Percentiles rank a stretch among this genome's conserved stretches.
phyloP scores from a whole-genome alignment of 2,888 invertebrate species.

The Lasioglossum zephyrum region DNA sequence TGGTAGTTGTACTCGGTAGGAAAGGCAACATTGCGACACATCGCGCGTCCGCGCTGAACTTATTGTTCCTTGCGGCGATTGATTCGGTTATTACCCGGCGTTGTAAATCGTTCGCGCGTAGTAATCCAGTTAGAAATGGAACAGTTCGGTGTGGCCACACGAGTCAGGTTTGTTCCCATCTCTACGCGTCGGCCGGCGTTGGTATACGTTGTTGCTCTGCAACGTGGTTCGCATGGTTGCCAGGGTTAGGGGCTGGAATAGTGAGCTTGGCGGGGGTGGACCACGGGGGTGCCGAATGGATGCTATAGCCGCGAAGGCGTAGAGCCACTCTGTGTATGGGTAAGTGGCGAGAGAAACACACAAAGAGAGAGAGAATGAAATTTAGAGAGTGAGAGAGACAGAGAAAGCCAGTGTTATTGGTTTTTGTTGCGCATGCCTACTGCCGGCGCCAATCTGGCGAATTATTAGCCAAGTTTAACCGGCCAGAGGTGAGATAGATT shows the following conservation, averaged over 20 bases:
- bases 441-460: conserved; percentile 81
- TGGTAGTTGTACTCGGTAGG: neutral
- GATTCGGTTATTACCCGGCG: neutral
- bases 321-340: conserved; percentile 54
- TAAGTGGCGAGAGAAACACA: conserved; percentile 43
- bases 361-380: conserved; percentile 23
- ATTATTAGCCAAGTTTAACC: conserved; percentile 83
- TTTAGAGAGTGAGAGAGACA: neutral
- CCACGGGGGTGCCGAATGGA: conserved; percentile 55
- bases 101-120: neutral
- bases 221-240: conserved; percentile 67
- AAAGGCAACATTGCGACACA: neutral
- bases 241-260: conserved; percentile 36
- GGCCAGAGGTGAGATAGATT: conserved; percentile 73
- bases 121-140: conserved; percentile 12
- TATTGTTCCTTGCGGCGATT: neutral
- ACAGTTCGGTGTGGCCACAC: conserved; percentile 19
- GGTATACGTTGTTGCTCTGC: conserved; percentile 61
- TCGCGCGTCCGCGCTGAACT: neutral
- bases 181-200: conserved; percentile 40
- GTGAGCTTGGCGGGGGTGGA: conserved; percentile 54
- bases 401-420: conserved; percentile 79
- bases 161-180: conserved; percentile 54
- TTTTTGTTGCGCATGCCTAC: conserved; percentile 83
- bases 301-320: conserved; percentile 43